Evolutionary conservation across 2,888 invertebrate genomes (phyloP), one percentile per base, ranked within the genome.

Genomic region (Tridacna crocea): DNA sequence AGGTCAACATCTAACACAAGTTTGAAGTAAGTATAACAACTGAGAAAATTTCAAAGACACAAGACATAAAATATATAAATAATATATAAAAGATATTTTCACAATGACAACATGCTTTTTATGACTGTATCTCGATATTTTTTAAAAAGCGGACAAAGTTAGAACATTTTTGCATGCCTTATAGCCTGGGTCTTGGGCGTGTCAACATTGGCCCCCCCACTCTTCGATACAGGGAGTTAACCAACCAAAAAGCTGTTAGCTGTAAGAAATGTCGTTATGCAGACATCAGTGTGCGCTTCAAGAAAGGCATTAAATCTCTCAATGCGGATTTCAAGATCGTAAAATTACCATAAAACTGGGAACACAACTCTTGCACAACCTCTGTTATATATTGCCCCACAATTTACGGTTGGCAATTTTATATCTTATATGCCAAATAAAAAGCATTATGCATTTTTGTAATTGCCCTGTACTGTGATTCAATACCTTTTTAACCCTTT

Each of bases 241-340:
- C 61, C 61, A 8, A 24, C 15, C 1, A n/a, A n/a, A n/a, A n/a
- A n/a, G n/a, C n/a, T n/a, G n/a, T n/a, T n/a, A n/a, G 22, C n/a
- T n/a, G 61, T n/a, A 8, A 61, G n/a, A n/a, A n/a, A 61, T 61
- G 61, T 61, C 61, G 3, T 61, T 61, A 61, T 61, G 61, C 24
- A 61, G 61, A 22, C 61, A 61, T 61, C 61, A 61, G 1, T 61
- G 2, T 61, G 22, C 12, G 22, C 13, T 24, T 24, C n/a, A 19
- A 61, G 22, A 22, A 61, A 61, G 61, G 13, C 22, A 24, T 61
- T 61, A 61, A 61, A 61, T 61, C 61, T n/a, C 61, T 19, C 2
- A 61, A 61, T 61, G 61, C 61, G 13, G 22, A 24, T 61, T 61
- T 24, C 13, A 61, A 2, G 3, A 4, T 61, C 61, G 10, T 61